Base-by-base conservation (phyloP, 2,888 invertebrate species). In the Cosmopolites sordidus region DNA sequence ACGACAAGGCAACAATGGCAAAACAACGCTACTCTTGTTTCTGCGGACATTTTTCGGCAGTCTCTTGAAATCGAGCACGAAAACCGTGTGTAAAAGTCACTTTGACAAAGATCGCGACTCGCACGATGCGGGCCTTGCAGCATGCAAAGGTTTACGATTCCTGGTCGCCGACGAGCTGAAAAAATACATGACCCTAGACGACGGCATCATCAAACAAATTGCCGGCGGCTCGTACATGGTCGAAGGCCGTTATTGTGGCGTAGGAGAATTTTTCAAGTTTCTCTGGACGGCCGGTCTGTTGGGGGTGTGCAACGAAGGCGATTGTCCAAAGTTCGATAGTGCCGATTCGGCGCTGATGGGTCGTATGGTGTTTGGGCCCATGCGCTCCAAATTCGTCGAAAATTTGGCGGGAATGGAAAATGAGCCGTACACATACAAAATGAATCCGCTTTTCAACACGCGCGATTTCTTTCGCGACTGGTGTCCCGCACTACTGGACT, bases 91-190 rank as follows among this genome's bases (percentile, higher is more conserved):
- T n/a, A 16, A 41, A 5, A 41, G 41, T n/a, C 16, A 8, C 16
- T 9, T 16, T 16, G 17, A 16, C 16, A 17, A 16, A 6, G 41
- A 41, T 41, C 41, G 41, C 8, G 17, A 41, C 41, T 17, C 16
- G 9, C 41, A 41, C 16, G 41, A 41, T 41, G 41, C 16, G 17
- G 41, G 41, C 1, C 16, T 41, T 2, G 9, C 16, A 11, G 8
- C 11, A n/a, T 41, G 16, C 16, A 41, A 41, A 17, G 41, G 41
- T 9, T 17, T 17, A 16, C 41, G 41, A 16, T 16, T 41, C 9
- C 17, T 41, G 41, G n/a, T n/a, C 16, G 41, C 41, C 15, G 41
- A 41, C 16, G 41, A 41, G 41, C 41, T 41, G 1, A 41, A 41
- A n/a, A 41, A 41, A n/a, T 17, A 41, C n/a, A 41, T 41, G 41